Evolutionary conservation across 2,797 vertebrate genomes (phyloP).

Genomic region (Danio jaintianensis): DNA sequence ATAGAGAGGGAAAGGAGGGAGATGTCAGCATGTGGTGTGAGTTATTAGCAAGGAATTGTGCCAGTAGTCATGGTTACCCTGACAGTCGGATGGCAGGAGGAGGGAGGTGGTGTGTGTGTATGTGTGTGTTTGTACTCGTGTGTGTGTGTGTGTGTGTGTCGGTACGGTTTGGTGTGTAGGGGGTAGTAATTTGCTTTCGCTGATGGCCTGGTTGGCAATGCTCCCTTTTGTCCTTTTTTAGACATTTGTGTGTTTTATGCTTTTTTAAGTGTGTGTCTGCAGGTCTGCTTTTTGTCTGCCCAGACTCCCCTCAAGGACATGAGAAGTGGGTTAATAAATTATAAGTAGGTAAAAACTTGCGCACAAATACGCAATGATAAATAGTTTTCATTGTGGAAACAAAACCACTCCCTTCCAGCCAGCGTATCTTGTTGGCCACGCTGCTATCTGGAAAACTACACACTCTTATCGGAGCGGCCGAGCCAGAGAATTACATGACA

Average conservation of each 20-base stretch:
- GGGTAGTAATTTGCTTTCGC: conserved; percentile 38
- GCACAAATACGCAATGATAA: neutral
- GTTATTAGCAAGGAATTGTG: conserved; percentile 66
- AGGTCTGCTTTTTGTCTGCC: conserved; percentile 49
- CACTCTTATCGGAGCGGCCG: conserved; percentile 46
- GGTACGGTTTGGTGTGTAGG: conserved; percentile 46
- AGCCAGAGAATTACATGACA: conserved; percentile 64
- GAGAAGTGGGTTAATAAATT: conserved; percentile 54
- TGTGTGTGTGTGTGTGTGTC: conserved; percentile 47
- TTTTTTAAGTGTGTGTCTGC: conserved; percentile 38
- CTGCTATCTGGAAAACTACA: conserved; percentile 66
- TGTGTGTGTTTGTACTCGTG: conserved; percentile 47
- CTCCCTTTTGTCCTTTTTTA: conserved; percentile 31
- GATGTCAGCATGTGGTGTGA: conserved; percentile 65
- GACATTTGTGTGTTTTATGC: conserved; percentile 30
- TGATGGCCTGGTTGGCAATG: conserved; percentile 19
- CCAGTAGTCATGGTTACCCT: conserved; percentile 77
- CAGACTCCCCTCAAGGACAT: conserved; percentile 23
- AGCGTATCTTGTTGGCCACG: conserved; percentile 4
- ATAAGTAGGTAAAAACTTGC: conserved; percentile 35
- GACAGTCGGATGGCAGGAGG: conserved; percentile 66
- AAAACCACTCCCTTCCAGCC: conserved; percentile 60
- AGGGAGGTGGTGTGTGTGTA: conserved; percentile 65
- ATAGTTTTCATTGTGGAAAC: conserved; percentile 20
- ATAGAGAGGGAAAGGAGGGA: conserved; percentile 48